Evolutionary conservation across 2,797 vertebrate species (phyloP).

Genomic region (Vipera ursinii): DNA sequence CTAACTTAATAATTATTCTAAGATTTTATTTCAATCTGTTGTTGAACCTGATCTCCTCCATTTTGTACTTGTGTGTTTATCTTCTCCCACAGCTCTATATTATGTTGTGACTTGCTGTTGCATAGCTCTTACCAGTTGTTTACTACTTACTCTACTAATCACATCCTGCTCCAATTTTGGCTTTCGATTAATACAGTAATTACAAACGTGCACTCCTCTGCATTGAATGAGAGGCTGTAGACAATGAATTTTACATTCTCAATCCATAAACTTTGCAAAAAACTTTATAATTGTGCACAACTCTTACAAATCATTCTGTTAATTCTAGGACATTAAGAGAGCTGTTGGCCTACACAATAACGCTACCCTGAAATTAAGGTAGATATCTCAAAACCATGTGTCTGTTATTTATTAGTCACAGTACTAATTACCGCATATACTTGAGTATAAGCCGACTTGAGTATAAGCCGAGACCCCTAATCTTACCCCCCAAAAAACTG

Average conservation of each 20-base stretch:
- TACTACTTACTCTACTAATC: background rate
- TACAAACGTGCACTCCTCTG: background rate
- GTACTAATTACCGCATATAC: too few relatives aligned
- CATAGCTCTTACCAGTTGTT: background rate
- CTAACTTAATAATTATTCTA: background rate
- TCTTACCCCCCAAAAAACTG: too few relatives aligned
- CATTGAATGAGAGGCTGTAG: background rate
- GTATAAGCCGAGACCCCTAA: too few relatives aligned
- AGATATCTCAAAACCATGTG: background rate
- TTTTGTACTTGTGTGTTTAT: background rate
- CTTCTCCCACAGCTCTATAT: background rate
- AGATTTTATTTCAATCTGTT: background rate
- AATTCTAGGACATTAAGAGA: background rate
- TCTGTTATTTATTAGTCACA: background rate
- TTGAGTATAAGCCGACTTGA: too few relatives aligned
- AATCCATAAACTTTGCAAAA: background rate
- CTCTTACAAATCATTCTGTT: background rate
- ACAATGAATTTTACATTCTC: background rate
- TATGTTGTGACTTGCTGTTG: background rate
- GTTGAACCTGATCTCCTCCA: background rate
- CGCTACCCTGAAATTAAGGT: background rate
- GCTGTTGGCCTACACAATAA: background rate
- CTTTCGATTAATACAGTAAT: background rate
- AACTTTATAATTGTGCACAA: background rate
- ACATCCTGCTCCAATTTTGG: background rate